Evolutionary conservation across 2,888 invertebrate species (phyloP), one percentile per base, ranked within the genome.

Genomic region (Lissocephala sabroskyi): DNA sequence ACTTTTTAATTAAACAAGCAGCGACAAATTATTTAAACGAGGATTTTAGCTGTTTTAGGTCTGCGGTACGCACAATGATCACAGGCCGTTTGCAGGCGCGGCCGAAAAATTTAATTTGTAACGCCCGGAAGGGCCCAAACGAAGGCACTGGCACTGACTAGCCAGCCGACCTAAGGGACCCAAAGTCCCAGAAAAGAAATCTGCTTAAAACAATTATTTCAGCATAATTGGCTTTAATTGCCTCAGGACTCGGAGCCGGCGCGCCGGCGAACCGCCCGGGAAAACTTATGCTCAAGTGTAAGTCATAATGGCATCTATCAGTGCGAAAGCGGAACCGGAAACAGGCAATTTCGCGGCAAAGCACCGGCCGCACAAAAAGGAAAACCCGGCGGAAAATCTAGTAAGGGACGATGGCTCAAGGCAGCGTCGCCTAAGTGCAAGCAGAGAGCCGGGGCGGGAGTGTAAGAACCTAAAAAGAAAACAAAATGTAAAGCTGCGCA

Each of bases 141-240:
- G n/a, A n/a, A n/a, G n/a, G n/a, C n/a, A n/a, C n/a, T n/a, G n/a
- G n/a, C n/a, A n/a, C n/a, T n/a, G n/a, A n/a, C n/a, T n/a, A n/a
- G n/a, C n/a, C n/a, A n/a, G n/a, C n/a, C n/a, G 28, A 28, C 14
- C 33, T 17, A 37, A 32, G 41, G 39, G 41, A 37, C 44, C 11
- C 23, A 28, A 50, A 40, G 45, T 39, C 41, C 30, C 36, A 40
- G 43, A 54, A 45, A 60, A 55, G 59, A 67, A 76, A 67, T 76
- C 70, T 55, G 75, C 67, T 56, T 57, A 75, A 75, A 63, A 68
- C 77, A 79, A 82, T 80, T 80, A 81, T 67, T 78, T 74, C 58
- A 67, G 67, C 77, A 79, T 80, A 80, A 80, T 80, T 80, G 78
- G 74, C 80, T 81, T 81, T 81, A 82, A 82, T 82, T 82, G 74